phyloP scores from a whole-genome alignment of 2,113 vertebrate genomes.

The Tauraco erythrolophus region DNA sequence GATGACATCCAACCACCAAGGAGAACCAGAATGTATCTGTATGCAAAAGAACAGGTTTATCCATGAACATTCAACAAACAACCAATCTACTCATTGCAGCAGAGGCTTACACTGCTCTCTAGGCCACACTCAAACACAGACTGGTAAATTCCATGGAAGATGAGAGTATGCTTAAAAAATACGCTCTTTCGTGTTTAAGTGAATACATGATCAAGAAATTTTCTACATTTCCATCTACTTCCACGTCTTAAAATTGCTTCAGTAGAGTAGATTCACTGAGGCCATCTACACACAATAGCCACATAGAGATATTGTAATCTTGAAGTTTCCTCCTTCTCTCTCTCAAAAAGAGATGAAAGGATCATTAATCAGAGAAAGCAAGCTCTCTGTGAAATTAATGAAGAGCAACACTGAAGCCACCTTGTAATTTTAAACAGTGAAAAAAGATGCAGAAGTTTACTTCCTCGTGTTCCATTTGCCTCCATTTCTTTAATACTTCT shows the following conservation, averaged over 20 bases:
- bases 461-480: background rate
- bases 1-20: slow-evolving; percentile 96
- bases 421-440: background rate
- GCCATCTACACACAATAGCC: background rate
- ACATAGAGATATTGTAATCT: background rate
- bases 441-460: background rate
- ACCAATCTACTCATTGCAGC: background rate
- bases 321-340: background rate
- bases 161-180: background rate
- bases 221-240: background rate
- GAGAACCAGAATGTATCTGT: slow-evolving; percentile 80
- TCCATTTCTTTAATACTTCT: background rate
- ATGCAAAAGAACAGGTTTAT: background rate
- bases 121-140: background rate
- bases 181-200: background rate
- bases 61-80: background rate
- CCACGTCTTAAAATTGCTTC: background rate
- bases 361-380: background rate
- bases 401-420: background rate
- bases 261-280: background rate
- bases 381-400: background rate
- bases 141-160: background rate
- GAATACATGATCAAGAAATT: background rate
- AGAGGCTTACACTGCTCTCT: background rate
- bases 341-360: background rate